Evolutionary conservation across 2,797 vertebrate genomes (phyloP).

Genomic region (Lophotriccus pileatus): DNA sequence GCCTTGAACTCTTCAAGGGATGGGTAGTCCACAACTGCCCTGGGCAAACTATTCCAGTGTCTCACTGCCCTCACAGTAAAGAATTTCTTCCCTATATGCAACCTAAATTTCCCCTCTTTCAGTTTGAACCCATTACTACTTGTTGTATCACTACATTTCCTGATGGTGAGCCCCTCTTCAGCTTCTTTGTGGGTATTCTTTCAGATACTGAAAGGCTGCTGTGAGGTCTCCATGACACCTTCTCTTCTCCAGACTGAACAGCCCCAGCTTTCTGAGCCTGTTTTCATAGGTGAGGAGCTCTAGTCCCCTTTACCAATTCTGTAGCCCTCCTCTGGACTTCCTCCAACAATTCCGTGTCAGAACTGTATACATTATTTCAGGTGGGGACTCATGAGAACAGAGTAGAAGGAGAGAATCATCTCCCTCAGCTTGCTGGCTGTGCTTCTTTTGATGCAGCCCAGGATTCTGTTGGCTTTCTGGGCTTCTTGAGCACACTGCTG

Average conservation of each 20-base stretch:
- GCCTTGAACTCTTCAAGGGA: background rate
- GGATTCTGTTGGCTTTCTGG: background rate
- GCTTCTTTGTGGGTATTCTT: background rate
- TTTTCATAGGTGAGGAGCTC: background rate
- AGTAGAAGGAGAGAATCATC: background rate
- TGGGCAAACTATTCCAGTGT: background rate
- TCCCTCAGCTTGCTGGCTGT: fast-evolving
- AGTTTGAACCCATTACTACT: background rate
- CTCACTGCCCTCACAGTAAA: background rate
- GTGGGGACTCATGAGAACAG: background rate
- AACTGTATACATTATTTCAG: background rate
- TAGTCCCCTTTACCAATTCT: background rate
- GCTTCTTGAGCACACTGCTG: background rate
- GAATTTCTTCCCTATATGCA: background rate
- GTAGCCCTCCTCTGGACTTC: background rate
- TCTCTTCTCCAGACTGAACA: background rate
- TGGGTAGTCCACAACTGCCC: no score
- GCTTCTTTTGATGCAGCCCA: background rate
- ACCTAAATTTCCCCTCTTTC: background rate
- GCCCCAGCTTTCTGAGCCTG: background rate
- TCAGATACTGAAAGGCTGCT: background rate
- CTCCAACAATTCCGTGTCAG: background rate
- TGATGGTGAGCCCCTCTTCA: background rate
- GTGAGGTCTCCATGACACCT: background rate
- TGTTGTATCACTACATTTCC: background rate